phyloP scores from a whole-genome alignment of 2,888 invertebrate genomes.

The Drosophila buzzatii region DNA sequence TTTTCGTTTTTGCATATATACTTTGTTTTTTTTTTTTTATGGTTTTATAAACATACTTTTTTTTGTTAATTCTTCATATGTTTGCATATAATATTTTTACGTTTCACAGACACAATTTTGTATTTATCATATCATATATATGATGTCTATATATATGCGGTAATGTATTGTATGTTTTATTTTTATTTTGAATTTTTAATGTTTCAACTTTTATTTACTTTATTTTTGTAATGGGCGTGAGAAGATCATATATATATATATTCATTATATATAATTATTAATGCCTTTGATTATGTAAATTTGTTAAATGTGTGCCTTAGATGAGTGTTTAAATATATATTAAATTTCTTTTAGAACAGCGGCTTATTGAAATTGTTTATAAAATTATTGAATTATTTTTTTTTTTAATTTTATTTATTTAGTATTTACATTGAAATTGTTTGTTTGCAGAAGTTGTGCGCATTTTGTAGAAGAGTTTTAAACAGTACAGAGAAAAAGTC shows the following conservation, averaged over 20 bases:
- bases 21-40: slow-evolving; percentile 7
- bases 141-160: slow-evolving; percentile 7
- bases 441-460: slow-evolving; percentile 62
- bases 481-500: not conserved
- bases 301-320: slow-evolving; percentile 37
- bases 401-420: slow-evolving; percentile 34
- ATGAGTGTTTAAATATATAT: slow-evolving; percentile 13
- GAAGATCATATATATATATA: slow-evolving; percentile 65
- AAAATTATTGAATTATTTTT: not conserved
- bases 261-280: not conserved
- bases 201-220: slow-evolving; percentile 57
- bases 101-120: slow-evolving; percentile 76
- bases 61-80: slow-evolving; percentile 40
- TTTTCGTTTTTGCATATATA: slow-evolving; percentile 38
- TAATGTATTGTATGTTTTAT: slow-evolving; percentile 25
- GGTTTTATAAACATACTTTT: slow-evolving; percentile 63
- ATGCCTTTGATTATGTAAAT: slow-evolving; percentile 51
- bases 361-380: slow-evolving; percentile 18
- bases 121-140: slow-evolving; percentile 36
- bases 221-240: slow-evolving; percentile 58
- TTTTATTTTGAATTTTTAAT: slow-evolving; percentile 10
- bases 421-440: slow-evolving; percentile 65
- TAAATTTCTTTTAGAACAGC: slow-evolving; percentile 22
- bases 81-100: slow-evolving; percentile 66
- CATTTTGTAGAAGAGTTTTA: slow-evolving; percentile 50